These are phyloP conservation scores for Gadus macrocephalus DNA, from an alignment of 2,113 vertebrate species.

Conservation along the genomic window DNA sequence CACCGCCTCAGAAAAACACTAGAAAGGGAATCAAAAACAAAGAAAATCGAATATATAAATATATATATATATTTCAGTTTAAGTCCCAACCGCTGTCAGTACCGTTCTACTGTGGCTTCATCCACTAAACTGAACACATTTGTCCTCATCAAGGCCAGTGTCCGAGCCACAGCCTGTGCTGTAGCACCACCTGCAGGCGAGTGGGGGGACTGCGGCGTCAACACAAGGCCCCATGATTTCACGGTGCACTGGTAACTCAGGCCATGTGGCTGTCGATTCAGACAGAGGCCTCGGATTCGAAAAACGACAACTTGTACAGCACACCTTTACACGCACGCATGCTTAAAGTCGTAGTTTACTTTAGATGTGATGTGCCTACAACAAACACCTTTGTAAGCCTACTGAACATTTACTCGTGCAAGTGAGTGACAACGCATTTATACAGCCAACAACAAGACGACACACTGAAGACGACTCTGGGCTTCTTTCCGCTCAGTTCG, in stretches of 20 bases:
- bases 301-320: background rate
- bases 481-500: slow-evolving; percentile 8
- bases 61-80: background rate
- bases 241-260: slow-evolving; percentile 3
- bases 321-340: background rate
- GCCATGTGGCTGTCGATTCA: background rate
- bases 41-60: background rate
- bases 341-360: too few species aligned
- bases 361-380: background rate
- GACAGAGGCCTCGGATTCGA: background rate
- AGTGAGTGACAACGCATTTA: too few species aligned
- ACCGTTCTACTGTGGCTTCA: too few species aligned
- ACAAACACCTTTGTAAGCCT: too few species aligned
- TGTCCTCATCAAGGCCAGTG: too few species aligned
- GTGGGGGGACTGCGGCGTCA: slow-evolving; percentile 44
- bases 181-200: slow-evolving; percentile 72
- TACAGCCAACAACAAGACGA: too few species aligned
- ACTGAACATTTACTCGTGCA: too few species aligned
- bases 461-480: too few species aligned
- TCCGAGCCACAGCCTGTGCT: slow-evolving; percentile 49
- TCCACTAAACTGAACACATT: too few species aligned
- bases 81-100: background rate
- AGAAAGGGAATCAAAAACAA: background rate
- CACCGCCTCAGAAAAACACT: background rate
- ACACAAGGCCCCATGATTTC: slow-evolving; percentile 6